These are phyloP conservation scores for Pteria penguin DNA, from an alignment of 2,888 invertebrate species.

Conservation along the genomic window DNA sequence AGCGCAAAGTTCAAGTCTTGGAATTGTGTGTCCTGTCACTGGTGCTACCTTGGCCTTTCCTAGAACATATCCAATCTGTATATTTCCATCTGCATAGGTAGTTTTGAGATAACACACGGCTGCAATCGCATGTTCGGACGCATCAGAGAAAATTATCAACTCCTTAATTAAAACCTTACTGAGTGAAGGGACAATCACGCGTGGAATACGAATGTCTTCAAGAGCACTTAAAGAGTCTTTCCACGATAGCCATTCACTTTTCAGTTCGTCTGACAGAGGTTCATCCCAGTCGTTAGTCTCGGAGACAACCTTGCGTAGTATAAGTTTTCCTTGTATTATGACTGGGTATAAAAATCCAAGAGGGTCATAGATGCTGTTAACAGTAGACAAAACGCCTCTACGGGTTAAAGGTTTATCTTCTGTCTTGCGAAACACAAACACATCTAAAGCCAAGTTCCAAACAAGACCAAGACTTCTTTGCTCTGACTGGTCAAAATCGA, in stretches of 20 bases:
- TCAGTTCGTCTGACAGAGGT: conserved; percentile 36
- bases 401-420: conserved; percentile 42
- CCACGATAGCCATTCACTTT: conserved; percentile 43
- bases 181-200: conserved; percentile 19
- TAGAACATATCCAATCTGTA: conserved; percentile 30
- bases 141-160: conserved; percentile 48
- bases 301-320: conserved; percentile 47
- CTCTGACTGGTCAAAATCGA: conserved; percentile 37
- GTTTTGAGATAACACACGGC: conserved; percentile 41
- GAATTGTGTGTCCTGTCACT: conserved; percentile 46
- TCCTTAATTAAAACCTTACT: conserved; percentile 20
- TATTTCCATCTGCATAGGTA: conserved; percentile 12
- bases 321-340: conserved; percentile 43
- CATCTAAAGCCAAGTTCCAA: conserved; percentile 47
- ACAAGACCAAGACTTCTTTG: conserved; percentile 50
- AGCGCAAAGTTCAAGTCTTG: conserved; percentile 54
- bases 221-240: conserved; percentile 23
- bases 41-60: conserved; percentile 49
- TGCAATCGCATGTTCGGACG: conserved; percentile 47
- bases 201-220: conserved; percentile 34
- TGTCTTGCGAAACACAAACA: conserved; percentile 33
- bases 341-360: conserved; percentile 51
- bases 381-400: conserved; percentile 47
- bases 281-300: conserved; percentile 52
- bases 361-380: conserved; percentile 55